Percentiles rank a stretch among this genome's conserved stretches.
Conservation (phyloP, 2,113 vertebrate genomes). For the Epinephelus moara region DNA sequence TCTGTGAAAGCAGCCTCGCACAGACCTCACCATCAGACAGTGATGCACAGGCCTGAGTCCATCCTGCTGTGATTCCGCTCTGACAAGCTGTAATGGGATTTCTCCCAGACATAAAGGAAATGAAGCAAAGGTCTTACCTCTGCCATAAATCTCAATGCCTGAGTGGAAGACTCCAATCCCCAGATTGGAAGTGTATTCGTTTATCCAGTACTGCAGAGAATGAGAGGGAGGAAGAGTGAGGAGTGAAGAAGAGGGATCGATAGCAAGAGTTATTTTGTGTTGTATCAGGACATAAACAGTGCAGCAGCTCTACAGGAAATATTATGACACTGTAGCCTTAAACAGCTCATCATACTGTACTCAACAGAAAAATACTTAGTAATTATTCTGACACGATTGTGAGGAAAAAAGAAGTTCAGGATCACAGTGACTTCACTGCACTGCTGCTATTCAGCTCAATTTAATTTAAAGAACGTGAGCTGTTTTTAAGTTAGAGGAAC, state of each 20-base stretch:
- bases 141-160: constrained; percentile 94
- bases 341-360: too few species aligned
- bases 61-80: neutral
- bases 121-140: constrained; percentile 84
- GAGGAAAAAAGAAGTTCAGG: neutral
- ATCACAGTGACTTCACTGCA: neutral
- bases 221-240: constrained; percentile 48
- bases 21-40: neutral
- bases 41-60: neutral
- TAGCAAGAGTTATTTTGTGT: constrained; percentile 19
- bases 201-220: constrained; percentile 93
- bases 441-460: too few species aligned
- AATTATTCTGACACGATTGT: neutral
- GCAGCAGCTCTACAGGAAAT: constrained; percentile 14
- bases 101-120: constrained; percentile 10
- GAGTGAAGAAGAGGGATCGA: constrained; percentile 13
- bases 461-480: too few species aligned
- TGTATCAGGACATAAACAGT: neutral
- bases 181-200: constrained; percentile 95
- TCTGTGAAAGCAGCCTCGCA: neutral
- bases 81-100: constrained; percentile 6
- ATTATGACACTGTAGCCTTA: neutral
- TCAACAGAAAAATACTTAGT: neutral
- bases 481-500: too few species aligned
- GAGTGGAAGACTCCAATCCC: constrained; percentile 97